A percentile compares a stretch with the other conserved stretches of the same genome.
Evolutionary conservation across 30 jellyfish, hydroid and myxozoan genomes (phyloP).

Genomic region (Calvadosia cruxmelitensis): DNA sequence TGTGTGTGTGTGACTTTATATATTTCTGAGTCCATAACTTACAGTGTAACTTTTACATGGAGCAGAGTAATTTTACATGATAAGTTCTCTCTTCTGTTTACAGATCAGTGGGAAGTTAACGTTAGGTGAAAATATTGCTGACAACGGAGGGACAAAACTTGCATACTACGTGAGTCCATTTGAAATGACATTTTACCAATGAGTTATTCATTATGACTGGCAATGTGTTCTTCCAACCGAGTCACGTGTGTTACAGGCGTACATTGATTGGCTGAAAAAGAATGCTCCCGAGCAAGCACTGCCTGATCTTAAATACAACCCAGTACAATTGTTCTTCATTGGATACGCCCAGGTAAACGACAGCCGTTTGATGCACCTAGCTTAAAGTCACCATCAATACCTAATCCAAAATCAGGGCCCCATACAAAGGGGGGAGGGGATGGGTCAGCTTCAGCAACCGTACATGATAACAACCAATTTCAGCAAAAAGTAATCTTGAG

Average conservation of each 20-base stretch:
- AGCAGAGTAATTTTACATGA: too few species aligned
- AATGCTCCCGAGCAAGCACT: slow-evolving; percentile 60
- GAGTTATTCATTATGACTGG: not conserved
- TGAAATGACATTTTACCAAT: not conserved
- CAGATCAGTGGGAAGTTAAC: slow-evolving; percentile 88
- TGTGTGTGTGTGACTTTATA: too few species aligned
- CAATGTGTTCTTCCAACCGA: too few species aligned
- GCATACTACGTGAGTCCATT: slow-evolving; percentile 62
- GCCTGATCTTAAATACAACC: slow-evolving; percentile 43
- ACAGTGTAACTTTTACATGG: too few species aligned
- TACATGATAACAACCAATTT: too few species aligned
- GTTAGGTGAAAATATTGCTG: slow-evolving; percentile 95
- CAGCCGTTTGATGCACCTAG: not conserved
- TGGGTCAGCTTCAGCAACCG: too few species aligned
- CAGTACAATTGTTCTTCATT: slow-evolving; percentile 68
- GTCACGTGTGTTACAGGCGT: slow-evolving; percentile 45
- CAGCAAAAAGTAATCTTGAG: not conserved
- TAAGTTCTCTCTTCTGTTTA: too few species aligned
- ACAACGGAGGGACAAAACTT: slow-evolving; percentile 88
- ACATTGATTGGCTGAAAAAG: slow-evolving; percentile 57
- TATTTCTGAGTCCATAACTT: too few species aligned
- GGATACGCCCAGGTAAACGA: slow-evolving; percentile 90
- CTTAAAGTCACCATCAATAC: too few species aligned
- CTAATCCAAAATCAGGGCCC: too few species aligned
- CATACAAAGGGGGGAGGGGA: too few species aligned